Evolutionary conservation across 1,140 invertebrate genomes (phyloP).

Genomic region (Andrena cerasifolii): DNA sequence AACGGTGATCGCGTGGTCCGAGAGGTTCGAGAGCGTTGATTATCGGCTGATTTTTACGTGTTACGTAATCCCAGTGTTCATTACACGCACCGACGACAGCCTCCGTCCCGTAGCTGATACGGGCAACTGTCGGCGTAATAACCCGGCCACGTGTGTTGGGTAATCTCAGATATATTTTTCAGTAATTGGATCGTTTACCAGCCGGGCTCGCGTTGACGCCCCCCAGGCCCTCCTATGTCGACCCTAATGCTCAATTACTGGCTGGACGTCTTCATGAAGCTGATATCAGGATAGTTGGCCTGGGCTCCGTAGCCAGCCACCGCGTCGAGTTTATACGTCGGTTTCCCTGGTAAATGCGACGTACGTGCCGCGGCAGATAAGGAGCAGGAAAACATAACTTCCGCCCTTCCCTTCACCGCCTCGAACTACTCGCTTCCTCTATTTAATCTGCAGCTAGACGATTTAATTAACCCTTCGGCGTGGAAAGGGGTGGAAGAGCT

Average conservation of each 20-base stretch:
- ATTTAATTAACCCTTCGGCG: conserved; percentile 36
- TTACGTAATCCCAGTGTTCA: conserved; percentile 4
- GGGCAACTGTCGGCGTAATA: conserved; percentile 22
- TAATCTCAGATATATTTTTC: conserved; percentile 56
- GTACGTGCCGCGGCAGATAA: conserved; percentile 36
- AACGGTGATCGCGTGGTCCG: no score
- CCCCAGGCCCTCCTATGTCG: conserved; percentile 15
- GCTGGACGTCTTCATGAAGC: conserved; percentile 42
- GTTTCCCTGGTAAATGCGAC: conserved; percentile 26
- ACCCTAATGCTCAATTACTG: conserved; percentile 59
- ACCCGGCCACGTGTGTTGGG: conserved; percentile 26
- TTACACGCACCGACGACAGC: neutral
- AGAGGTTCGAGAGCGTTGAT: no score
- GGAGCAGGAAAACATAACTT: conserved; percentile 1
- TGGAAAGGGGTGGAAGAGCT: neutral
- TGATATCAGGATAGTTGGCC: conserved; percentile 39
- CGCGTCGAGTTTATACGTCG: conserved; percentile 22
- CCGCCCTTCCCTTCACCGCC: neutral
- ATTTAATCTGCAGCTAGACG: neutral
- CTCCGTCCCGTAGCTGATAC: neutral
- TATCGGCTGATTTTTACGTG: conserved; percentile 12
- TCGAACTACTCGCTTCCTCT: neutral
- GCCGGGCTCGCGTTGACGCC: conserved; percentile 42
- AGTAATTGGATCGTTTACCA: conserved; percentile 62
- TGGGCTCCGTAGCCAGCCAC: neutral